Percentiles rank a stretch among this genome's conserved stretches.
These are phyloP conservation scores for Cydia splendana DNA, from an alignment of 1,140 invertebrate species.

Conservation along the genomic window DNA sequence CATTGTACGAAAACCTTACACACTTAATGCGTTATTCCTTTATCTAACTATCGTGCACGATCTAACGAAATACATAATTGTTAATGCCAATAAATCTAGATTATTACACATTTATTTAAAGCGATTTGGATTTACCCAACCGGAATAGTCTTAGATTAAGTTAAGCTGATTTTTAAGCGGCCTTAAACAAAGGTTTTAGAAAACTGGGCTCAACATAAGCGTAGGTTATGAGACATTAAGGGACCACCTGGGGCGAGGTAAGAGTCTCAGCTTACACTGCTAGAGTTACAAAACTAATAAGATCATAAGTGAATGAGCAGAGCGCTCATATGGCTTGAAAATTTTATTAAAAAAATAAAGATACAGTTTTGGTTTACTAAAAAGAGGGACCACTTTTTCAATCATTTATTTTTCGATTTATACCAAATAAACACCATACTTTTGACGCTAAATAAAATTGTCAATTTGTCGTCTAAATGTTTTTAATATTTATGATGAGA, in stretches of 20 bases:
- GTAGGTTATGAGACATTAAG: conserved; percentile 1
- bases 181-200: conserved; percentile 3
- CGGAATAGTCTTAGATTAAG: conserved; percentile 1
- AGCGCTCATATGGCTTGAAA: conserved; percentile 11
- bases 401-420: too few relatives aligned
- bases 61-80: not conserved
- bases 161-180: conserved; percentile 5
- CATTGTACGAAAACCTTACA: not conserved
- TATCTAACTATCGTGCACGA: not conserved
- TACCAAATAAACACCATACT: too few relatives aligned
- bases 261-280: not conserved
- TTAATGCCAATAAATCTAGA: conserved; percentile 19
- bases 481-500: too few relatives aligned
- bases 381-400: too few relatives aligned
- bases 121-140: not conserved
- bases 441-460: too few relatives aligned
- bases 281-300: conserved; percentile 12
- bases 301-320: conserved; percentile 16
- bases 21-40: not conserved
- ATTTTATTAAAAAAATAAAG: not conserved
- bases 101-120: conserved; percentile 21
- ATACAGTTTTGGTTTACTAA: not conserved
- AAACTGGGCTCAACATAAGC: not conserved
- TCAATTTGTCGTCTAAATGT: too few relatives aligned
- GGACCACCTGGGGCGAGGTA: not conserved